Evolutionary conservation across 2,113 vertebrate genomes (phyloP), one percentile per base, ranked within the genome.

Genomic region (Opisthocomus hoazin): DNA sequence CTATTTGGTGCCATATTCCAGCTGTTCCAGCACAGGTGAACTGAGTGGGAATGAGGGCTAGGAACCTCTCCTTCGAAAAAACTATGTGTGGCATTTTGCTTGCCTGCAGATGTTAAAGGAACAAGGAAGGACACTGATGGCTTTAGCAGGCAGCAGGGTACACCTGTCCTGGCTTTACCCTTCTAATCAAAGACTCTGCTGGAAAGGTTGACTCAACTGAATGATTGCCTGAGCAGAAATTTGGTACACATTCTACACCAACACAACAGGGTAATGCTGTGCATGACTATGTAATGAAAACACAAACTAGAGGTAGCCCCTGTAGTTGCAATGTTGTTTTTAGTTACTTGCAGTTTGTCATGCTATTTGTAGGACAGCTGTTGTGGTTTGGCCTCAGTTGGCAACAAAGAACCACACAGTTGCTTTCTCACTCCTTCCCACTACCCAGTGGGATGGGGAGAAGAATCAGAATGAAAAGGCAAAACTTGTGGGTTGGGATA

Each of bases 71-170:
- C 37, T 89, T 87, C 70, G 82, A 61, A 56, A 23, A 91, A 81
- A 87, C 34, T 51, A 19, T 32, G 43, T 71, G n/a, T 53, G 51
- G 29, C 69, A 46, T 58, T 87, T 87, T 66, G 10, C 15, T 63
- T 87, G n/a, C 64, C 87, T 78, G 56, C 23, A 89, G 90, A 68
- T 18, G 29, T 46, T 54, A 57, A 70, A 91, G 56, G 46, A 87
- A 66, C 50, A 87, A 89, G 60, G n/a, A 89, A 39, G 68, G 81
- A 78, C 51, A 46, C 26, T 89, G 81, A 93, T 66, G 73, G 41
- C 41, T 87, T 89, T 81, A 91, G 73, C 69, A 61, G 37, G 37
- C 46, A 91, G 87, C 56, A 70, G 56, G 12, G 60, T 84, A 43
- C 41, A 43, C 70, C n/a, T 84, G 64, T 81, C 46, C 77, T 78